phyloP scores from a whole-genome alignment of 2,113 vertebrate species.

The Paradoxurus hermaphroditus region DNA sequence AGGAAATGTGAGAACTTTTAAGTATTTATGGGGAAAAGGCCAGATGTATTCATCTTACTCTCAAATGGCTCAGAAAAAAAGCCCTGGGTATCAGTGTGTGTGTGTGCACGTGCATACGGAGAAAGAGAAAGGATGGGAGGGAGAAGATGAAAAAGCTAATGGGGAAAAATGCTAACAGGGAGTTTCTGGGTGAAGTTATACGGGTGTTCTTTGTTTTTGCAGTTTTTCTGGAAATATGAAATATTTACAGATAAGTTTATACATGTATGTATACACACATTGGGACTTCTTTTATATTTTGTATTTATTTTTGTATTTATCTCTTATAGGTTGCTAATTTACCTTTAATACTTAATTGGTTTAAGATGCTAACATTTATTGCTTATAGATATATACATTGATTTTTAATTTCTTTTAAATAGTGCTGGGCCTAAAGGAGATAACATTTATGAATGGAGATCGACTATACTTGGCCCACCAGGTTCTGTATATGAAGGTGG shows the following conservation, averaged over 20 bases:
- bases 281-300: neutral
- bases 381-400: conserved; percentile 30
- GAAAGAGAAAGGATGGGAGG: too few species aligned
- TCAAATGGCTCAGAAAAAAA: neutral
- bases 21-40: neutral
- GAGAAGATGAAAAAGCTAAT: neutral
- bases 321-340: conserved; percentile 9
- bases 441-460: conserved; percentile 99
- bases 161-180: neutral
- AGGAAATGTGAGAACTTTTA: neutral
- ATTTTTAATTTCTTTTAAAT: conserved; percentile 71
- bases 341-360: conserved; percentile 36
- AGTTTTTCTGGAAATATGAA: neutral
- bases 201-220: neutral
- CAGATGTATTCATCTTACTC: neutral
- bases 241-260: neutral
- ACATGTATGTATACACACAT: neutral
- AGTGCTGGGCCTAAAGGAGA: conserved; percentile 97
- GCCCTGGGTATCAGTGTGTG: neutral
- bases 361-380: neutral
- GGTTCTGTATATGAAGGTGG: conserved; percentile 98
- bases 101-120: neutral
- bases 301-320: neutral
- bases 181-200: neutral
- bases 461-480: conserved; percentile 96